Percentiles rank a stretch among this genome's conserved stretches.
These are phyloP conservation scores for Crocuta crocuta DNA, from an alignment of 2,113 vertebrate genomes.

Conservation along the genomic window DNA sequence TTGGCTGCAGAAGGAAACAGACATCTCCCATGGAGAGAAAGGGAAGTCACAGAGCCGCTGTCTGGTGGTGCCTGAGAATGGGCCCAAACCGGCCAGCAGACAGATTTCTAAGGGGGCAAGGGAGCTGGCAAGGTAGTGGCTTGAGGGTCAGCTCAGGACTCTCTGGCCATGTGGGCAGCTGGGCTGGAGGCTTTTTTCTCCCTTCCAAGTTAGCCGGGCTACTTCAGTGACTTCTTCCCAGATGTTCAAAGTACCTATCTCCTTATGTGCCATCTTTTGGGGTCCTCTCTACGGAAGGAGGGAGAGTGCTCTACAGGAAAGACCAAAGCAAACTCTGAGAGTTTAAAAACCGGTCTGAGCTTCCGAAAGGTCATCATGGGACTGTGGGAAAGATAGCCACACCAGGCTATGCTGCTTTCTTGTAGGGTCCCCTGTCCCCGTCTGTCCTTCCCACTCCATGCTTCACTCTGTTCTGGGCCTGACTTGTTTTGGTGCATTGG, in stretches of 20 bases:
- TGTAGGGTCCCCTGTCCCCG: not conserved
- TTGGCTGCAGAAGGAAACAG: conserved; percentile 65
- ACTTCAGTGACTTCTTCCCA: not conserved
- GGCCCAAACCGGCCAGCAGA: not conserved
- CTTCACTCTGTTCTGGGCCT: not conserved
- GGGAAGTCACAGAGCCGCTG: not conserved
- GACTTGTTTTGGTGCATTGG: not conserved
- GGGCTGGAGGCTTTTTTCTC: not conserved
- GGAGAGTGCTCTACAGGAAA: not conserved
- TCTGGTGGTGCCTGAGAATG: not conserved
- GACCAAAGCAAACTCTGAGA: not conserved
- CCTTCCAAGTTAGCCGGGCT: not conserved
- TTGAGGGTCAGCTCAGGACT: not conserved
- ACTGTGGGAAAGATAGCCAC: not conserved
- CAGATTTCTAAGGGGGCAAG: not conserved
- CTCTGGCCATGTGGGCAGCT: not conserved
- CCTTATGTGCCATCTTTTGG: not conserved
- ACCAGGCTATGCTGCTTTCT: not conserved
- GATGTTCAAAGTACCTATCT: not conserved
- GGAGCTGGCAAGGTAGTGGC: not conserved
- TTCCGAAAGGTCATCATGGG: not conserved
- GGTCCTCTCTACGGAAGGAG: not conserved
- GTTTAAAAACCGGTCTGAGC: not conserved
- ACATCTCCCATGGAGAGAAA: conserved; percentile 63
- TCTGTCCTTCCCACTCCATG: not conserved